phyloP scores from a whole-genome alignment of 1,140 invertebrate genomes.

The Cepaea nemoralis region DNA sequence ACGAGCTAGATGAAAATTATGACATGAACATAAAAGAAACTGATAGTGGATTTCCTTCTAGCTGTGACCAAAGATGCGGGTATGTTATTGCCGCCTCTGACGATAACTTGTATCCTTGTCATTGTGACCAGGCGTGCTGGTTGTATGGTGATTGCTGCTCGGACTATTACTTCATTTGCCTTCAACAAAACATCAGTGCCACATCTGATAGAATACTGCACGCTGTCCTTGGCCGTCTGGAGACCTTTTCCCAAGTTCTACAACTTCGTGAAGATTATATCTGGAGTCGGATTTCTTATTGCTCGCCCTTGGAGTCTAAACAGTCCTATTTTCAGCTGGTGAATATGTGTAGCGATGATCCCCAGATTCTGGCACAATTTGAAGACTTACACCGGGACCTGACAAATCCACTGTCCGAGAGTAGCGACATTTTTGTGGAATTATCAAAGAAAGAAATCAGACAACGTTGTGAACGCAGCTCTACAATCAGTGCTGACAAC shows the following conservation, averaged over 20 bases:
- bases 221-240: not conserved
- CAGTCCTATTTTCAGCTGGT: not conserved
- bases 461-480: not conserved
- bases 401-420: not conserved
- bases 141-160: slow-evolving; percentile 28
- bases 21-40: too few species aligned
- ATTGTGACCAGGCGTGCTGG: slow-evolving; percentile 1
- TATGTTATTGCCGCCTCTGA: not conserved
- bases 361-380: not conserved
- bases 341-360: not conserved
- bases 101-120: not conserved
- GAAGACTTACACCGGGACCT: not conserved
- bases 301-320: not conserved
- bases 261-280: not conserved
- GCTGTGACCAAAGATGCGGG: not conserved
- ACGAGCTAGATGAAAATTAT: too few species aligned
- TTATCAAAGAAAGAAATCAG: not conserved
- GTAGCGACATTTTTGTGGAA: not conserved
- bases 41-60: not conserved
- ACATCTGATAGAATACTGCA: not conserved
- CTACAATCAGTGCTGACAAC: not conserved
- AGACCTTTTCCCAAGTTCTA: not conserved
- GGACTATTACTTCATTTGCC: slow-evolving; percentile 12
- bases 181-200: not conserved
- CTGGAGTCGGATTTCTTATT: not conserved